Conservation (phyloP, 2,797 vertebrate genomes). For the Cossypha polioptera region DNA sequence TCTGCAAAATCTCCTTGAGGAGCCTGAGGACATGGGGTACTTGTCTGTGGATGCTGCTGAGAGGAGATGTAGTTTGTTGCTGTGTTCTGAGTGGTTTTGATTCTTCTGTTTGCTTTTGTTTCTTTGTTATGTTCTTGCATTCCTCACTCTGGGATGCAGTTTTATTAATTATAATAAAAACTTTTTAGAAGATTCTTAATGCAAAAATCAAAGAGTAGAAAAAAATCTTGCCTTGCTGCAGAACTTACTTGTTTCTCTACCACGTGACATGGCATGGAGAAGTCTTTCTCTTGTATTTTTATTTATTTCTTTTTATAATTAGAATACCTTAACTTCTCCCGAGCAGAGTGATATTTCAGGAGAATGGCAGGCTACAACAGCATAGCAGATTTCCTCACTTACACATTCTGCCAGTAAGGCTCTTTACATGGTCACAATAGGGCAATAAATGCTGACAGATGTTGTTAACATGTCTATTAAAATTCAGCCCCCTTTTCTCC, state of each 20-base stretch:
- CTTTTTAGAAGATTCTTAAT: background rate
- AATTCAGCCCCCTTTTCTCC: slow-evolving; percentile 37
- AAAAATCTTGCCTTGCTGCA: background rate
- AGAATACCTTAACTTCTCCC: background rate
- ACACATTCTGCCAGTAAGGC: slow-evolving; percentile 38
- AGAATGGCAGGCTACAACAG: background rate
- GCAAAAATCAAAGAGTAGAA: background rate
- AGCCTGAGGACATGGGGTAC: background rate
- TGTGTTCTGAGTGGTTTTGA: background rate
- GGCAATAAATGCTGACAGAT: slow-evolving; percentile 54
- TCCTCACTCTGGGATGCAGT: background rate
- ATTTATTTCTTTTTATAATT: background rate
- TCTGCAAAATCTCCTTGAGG: background rate
- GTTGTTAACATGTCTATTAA: slow-evolving; percentile 67
- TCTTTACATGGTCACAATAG: slow-evolving; percentile 20
- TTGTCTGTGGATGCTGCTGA: background rate
- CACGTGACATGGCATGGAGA: background rate
- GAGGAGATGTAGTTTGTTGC: background rate
- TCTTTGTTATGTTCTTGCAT: background rate
- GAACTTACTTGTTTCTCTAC: background rate
- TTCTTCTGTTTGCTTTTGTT: background rate
- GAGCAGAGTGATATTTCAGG: slow-evolving; percentile 7
- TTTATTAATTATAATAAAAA: slow-evolving; percentile 9
- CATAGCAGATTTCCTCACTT: slow-evolving; percentile 3
- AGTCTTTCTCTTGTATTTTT: background rate